Conservation (phyloP, 2,888 invertebrate genomes). For the Dryadula phaetusa region DNA sequence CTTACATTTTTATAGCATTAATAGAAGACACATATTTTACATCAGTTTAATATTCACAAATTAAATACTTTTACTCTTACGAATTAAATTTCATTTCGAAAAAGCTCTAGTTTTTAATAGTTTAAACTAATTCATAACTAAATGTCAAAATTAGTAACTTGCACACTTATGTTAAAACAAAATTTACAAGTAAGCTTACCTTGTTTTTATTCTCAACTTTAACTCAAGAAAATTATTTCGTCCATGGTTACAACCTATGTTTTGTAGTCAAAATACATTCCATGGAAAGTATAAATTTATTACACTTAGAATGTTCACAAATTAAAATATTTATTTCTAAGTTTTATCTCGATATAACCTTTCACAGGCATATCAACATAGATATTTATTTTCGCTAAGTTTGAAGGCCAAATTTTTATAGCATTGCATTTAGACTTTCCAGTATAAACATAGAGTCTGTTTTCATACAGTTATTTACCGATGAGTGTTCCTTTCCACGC, state of each 20-base stretch:
- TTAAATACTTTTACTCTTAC: neutral
- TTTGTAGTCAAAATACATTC: slow-evolving; percentile 44
- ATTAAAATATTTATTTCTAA: slow-evolving; percentile 29
- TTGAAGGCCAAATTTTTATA: slow-evolving; percentile 60
- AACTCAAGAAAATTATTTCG: slow-evolving; percentile 9
- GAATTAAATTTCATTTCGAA: neutral
- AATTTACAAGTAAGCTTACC: slow-evolving; percentile 22
- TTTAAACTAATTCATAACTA: neutral
- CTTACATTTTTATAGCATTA: slow-evolving; percentile 3
- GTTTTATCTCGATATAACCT: slow-evolving; percentile 61
- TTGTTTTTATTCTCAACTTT: slow-evolving; percentile 22
- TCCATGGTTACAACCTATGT: slow-evolving; percentile 11
- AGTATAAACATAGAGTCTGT: slow-evolving; percentile 54
- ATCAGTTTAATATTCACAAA: slow-evolving; percentile 6
- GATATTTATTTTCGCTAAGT: slow-evolving; percentile 58
- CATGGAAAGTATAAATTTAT: neutral
- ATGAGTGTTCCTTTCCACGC: slow-evolving; percentile 49
- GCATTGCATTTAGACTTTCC: slow-evolving; percentile 49
- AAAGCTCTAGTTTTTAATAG: neutral
- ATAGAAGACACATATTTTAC: slow-evolving; percentile 14
- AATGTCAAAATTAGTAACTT: neutral
- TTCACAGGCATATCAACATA: slow-evolving; percentile 62
- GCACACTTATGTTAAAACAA: slow-evolving; percentile 5
- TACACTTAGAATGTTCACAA: neutral
- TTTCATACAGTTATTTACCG: slow-evolving; percentile 47